Percentiles rank a stretch among this genome's conserved stretches.
Conservation (phyloP, 2,888 invertebrate genomes). For the Andrena flavipes region DNA sequence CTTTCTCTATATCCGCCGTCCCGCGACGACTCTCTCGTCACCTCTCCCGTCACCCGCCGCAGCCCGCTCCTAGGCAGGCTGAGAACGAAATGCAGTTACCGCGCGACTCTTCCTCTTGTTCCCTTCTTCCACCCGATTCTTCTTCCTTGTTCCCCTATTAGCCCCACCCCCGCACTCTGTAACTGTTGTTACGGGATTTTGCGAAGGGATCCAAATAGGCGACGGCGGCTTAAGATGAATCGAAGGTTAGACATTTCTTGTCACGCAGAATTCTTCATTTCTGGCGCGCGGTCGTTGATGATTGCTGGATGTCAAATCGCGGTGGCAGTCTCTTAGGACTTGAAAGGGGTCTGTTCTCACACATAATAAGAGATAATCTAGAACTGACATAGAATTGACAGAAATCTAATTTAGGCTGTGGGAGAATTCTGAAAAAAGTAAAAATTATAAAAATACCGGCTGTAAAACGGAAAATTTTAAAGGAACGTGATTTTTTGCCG, state of each 20-base stretch:
- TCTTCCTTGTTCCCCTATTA: background rate
- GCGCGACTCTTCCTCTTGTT: constrained; percentile 74
- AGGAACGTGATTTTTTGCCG: too few species aligned
- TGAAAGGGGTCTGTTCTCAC: too few species aligned
- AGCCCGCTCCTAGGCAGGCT: constrained; percentile 72
- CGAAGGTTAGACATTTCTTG: background rate
- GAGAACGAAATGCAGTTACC: constrained; percentile 78
- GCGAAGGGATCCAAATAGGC: background rate
- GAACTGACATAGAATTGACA: too few species aligned
- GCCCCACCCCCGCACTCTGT: background rate
- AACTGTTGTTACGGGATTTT: background rate
- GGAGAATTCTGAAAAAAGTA: too few species aligned
- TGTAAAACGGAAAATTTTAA: too few species aligned
- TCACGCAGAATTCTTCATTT: background rate
- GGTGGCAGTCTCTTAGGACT: too few species aligned
- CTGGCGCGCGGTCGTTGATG: background rate
- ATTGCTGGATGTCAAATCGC: too few species aligned
- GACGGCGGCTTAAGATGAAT: background rate
- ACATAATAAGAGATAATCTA: too few species aligned
- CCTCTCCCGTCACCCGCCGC: constrained; percentile 25
- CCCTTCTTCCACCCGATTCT: constrained; percentile 74
- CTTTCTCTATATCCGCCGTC: constrained; percentile 66
- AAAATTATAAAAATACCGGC: too few species aligned
- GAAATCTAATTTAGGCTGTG: too few species aligned
- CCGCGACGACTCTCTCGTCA: constrained; percentile 39